Conservation (phyloP, 2,888 invertebrate genomes). For the Scaptomyza cyrtandrae region DNA sequence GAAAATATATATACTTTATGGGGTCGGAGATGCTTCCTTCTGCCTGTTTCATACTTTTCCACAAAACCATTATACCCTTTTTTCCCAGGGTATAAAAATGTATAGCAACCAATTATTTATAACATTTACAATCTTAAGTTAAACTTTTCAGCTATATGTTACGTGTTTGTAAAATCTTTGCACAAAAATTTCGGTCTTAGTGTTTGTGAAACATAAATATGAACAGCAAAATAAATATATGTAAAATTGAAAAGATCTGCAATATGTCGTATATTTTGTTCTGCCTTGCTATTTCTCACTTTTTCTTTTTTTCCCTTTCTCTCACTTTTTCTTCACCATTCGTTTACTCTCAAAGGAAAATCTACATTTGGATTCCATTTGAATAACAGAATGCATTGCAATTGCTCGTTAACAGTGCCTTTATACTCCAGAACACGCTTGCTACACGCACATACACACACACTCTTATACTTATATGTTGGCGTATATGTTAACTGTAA, state of each 20-base stretch:
- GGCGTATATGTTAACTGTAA: slow-evolving; percentile 30
- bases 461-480: slow-evolving; percentile 4
- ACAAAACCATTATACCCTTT: too few species aligned
- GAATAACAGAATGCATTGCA: slow-evolving; percentile 40
- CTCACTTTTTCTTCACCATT: neutral
- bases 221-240: slow-evolving; percentile 49
- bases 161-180: slow-evolving; percentile 15
- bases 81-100: too few species aligned
- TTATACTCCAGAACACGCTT: slow-evolving; percentile 30
- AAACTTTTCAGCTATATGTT: too few species aligned
- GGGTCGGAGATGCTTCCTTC: too few species aligned
- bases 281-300: neutral
- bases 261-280: neutral
- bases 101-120: neutral
- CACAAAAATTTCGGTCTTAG: slow-evolving; percentile 24
- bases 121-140: neutral
- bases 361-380: slow-evolving; percentile 9
- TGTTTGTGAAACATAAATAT: slow-evolving; percentile 55
- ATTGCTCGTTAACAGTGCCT: slow-evolving; percentile 20
- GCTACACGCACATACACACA: slow-evolving; percentile 9
- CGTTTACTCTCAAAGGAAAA: slow-evolving; percentile 12
- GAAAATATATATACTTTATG: too few species aligned
- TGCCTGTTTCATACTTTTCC: too few species aligned
- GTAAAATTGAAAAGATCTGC: slow-evolving; percentile 15
- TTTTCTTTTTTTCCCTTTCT: too few species aligned